Base-by-base conservation (phyloP, 2,797 vertebrate species). In the Onychomys torridus region DNA sequence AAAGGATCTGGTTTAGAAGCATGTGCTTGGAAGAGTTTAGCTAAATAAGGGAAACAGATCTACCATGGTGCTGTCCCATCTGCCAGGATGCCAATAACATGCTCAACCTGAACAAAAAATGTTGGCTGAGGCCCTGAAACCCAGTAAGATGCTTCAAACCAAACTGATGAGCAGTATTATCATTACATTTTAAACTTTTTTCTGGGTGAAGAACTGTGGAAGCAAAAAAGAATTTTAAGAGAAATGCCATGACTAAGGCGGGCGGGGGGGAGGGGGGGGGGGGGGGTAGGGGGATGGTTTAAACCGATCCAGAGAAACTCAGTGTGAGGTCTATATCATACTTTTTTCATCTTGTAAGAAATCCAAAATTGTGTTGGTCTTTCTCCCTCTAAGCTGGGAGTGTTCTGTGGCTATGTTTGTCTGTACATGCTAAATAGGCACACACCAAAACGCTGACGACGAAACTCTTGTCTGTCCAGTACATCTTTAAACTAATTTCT, bases 401-500 rank as follows among this genome's bases (percentile, higher is more conserved):
- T 43, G 76, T 92, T 75, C 23, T 75, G 49, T 86, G 76, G 32
- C 84, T 95, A 0, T 37, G 43, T 90, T 94, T 87, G 3, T 95
- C 94, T 87, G 11, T 91, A 84, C 77, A 67, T n/a, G 83, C 86
- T 75, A 67, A 91, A 49, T 79, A 81, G 92, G 96, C 65, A 95
- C 71, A 95, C 94, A 87, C 93, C 95, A 75, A 95, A 93, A 95
- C 16, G 17, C 81, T 93, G n/a, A 79, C 23, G 67, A 92, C 90
- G 57, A 81, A 81, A 46, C 40, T 25, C 91, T 69, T 57, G 69
- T 87, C 87, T 83, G 57, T 93, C 95, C 81, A 91, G 89, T 77
- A 97, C 14, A 37, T 97, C 96, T 97, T 95, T 93, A 97, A 97
- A 86, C 86, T 87, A 96, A 95, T 96, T 91, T 95, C 92, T 97